Conservation (phyloP, 2,888 invertebrate genomes). For the Noctua pronuba region DNA sequence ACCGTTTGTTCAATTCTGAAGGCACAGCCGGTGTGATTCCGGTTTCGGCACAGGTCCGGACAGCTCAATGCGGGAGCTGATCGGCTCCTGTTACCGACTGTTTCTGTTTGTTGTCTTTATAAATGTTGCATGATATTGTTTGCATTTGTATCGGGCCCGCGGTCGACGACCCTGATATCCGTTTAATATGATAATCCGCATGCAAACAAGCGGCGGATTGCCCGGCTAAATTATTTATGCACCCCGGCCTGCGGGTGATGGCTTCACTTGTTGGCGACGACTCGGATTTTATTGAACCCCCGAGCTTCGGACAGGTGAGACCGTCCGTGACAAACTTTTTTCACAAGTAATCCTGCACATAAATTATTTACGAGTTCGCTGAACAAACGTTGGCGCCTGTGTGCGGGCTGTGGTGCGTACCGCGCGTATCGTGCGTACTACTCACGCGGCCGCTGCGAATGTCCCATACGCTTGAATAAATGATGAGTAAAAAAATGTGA, state of each 20-base stretch:
- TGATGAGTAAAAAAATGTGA: conserved; percentile 60
- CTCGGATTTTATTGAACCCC: conserved; percentile 84
- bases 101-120: conserved; percentile 85
- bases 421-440: conserved; percentile 31
- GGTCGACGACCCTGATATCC: conserved; percentile 86
- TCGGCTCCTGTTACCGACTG: conserved; percentile 69
- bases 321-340: conserved; percentile 73
- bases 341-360: conserved; percentile 71
- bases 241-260: conserved; percentile 86
- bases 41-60: conserved; percentile 32
- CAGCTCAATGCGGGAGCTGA: conserved; percentile 53
- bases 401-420: conserved; percentile 49
- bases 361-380: conserved; percentile 74
- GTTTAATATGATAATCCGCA: conserved; percentile 90
- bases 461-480: conserved; percentile 60
- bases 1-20: conserved; percentile 37
- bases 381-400: conserved; percentile 57
- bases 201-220: conserved; percentile 89
- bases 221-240: conserved; percentile 89
- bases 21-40: conserved; percentile 33
- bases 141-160: conserved; percentile 83
- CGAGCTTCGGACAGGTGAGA: conserved; percentile 78
- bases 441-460: conserved; percentile 32
- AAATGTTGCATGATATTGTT: conserved; percentile 88
- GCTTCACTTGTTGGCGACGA: conserved; percentile 81